Conservation (phyloP, 2,888 invertebrate species). For the Melinaea marsaeus region DNA sequence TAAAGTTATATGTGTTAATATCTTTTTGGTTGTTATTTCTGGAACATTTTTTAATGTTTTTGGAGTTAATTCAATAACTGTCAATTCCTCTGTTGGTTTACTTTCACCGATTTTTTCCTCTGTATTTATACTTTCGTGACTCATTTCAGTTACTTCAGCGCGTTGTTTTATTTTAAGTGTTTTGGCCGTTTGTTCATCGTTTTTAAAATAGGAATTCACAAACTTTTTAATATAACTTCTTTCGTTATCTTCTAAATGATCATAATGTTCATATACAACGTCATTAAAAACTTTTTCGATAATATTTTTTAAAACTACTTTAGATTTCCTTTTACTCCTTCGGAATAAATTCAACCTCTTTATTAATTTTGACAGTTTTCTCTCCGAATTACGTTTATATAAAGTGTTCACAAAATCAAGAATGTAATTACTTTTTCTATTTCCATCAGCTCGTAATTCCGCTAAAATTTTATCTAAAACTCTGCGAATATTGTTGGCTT, state of each 20-base stretch:
- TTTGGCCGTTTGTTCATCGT: background rate
- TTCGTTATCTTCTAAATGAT: constrained; percentile 36
- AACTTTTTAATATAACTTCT: constrained; percentile 36
- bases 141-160: background rate
- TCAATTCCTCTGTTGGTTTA: background rate
- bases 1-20: constrained; percentile 18
- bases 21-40: constrained; percentile 4
- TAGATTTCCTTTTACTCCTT: constrained; percentile 31
- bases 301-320: constrained; percentile 35
- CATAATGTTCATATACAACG: constrained; percentile 47
- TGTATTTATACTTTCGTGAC: background rate
- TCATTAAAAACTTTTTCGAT: constrained; percentile 39
- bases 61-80: background rate
- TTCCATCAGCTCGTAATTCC: constrained; percentile 29
- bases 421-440: constrained; percentile 29
- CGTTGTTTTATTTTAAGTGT: background rate
- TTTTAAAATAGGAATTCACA: constrained; percentile 23
- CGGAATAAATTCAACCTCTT: constrained; percentile 39
- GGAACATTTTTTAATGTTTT: background rate
- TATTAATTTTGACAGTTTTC: constrained; percentile 38
- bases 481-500: constrained; percentile 34
- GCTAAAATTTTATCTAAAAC: constrained; percentile 30
- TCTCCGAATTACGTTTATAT: constrained; percentile 35
- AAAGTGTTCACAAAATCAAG: constrained; percentile 45
- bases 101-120: background rate